Evolutionary conservation across 92 coral and sea anemone species (phyloP).

Genomic region (Siderastrea siderea): DNA sequence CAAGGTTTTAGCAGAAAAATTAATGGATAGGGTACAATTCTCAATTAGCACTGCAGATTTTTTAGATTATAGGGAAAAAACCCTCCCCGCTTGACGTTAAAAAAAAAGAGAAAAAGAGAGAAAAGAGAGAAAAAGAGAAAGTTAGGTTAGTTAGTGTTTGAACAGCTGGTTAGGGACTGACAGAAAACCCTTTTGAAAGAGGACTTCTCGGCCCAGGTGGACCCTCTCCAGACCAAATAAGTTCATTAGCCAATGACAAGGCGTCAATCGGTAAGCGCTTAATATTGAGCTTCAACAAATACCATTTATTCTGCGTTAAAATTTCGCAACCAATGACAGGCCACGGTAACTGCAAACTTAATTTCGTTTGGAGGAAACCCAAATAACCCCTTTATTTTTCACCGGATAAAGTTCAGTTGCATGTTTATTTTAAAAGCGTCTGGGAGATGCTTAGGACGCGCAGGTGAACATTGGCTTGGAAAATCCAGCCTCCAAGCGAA

Average conservation of each 20-base stretch:
- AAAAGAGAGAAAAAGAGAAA: background rate
- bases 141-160: background rate
- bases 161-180: slow-evolving; percentile 7
- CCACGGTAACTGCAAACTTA: background rate
- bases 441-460: background rate
- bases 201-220: background rate
- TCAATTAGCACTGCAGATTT: slow-evolving; percentile 3
- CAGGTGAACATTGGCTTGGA: background rate
- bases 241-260: slow-evolving; percentile 43
- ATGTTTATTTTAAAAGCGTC: slow-evolving; percentile 8
- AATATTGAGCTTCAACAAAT: background rate
- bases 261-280: background rate
- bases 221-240: slow-evolving; percentile 16
- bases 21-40: background rate
- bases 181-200: slow-evolving; percentile 9
- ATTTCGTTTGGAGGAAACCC: background rate
- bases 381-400: background rate
- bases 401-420: background rate
- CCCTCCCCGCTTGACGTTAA: background rate
- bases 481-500: background rate
- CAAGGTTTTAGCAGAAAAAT: background rate
- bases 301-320: background rate
- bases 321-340: slow-evolving; percentile 3
- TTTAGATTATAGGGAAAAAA: background rate
- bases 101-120: no score